Evolutionary conservation across 2,888 invertebrate genomes (phyloP).

Genomic region (Syrista parreyssii): DNA sequence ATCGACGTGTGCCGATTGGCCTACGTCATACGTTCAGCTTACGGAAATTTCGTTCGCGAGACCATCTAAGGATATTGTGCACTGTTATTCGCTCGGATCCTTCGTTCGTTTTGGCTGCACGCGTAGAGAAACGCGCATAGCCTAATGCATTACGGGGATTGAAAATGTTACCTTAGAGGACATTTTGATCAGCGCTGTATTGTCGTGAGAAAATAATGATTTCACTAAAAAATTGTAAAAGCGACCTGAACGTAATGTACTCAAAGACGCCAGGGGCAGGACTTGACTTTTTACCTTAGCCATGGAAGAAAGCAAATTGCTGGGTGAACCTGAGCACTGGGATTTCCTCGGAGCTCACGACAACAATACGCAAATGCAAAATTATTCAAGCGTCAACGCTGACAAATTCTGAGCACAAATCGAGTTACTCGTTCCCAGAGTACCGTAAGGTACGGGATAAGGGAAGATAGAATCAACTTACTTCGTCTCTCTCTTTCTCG

Average conservation of each 20-base stretch:
- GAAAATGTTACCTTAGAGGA: background rate
- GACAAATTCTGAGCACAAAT: conserved; percentile 35
- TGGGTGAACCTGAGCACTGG: background rate
- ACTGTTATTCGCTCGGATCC: background rate
- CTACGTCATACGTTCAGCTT: too few relatives aligned
- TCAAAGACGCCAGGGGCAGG: conserved; percentile 4
- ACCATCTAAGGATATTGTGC: background rate
- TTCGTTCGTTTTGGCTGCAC: too few relatives aligned
- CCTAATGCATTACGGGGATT: background rate
- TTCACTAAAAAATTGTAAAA: conserved; percentile 7
- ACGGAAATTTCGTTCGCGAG: too few relatives aligned
- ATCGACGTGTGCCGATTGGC: too few relatives aligned
- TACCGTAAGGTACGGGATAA: background rate
- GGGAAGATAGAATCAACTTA: conserved; percentile 25
- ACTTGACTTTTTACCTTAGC: background rate
- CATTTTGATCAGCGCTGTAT: background rate
- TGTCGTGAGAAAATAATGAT: background rate
- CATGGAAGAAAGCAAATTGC: background rate
- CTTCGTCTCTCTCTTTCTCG: conserved; percentile 4
- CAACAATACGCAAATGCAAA: conserved; percentile 38
- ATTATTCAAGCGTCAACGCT: conserved; percentile 40
- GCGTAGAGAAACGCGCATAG: background rate
- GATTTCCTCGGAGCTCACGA: conserved; percentile 14
- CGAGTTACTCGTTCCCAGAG: conserved; percentile 26
- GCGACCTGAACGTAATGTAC: conserved; percentile 14